Conservation (phyloP, 2,888 invertebrate genomes). For the Melinaea marsaeus region DNA sequence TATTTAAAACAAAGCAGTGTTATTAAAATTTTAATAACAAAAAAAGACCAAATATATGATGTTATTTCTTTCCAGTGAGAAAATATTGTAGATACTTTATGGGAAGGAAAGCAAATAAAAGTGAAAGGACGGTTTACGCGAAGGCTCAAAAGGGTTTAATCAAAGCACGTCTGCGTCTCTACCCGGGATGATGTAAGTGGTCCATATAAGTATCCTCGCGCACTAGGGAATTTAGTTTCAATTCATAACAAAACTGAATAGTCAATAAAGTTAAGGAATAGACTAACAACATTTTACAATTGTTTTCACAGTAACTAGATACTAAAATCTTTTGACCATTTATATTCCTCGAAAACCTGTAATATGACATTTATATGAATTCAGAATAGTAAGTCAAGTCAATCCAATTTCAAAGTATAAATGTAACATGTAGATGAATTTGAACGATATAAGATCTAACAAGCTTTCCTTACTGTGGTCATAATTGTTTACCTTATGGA, state of each 20-base stretch:
- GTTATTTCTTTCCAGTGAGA: constrained; percentile 44
- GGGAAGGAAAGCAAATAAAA: constrained; percentile 54
- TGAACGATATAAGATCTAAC: neutral
- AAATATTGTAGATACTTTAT: neutral
- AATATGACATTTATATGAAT: too few species aligned
- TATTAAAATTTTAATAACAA: constrained; percentile 9
- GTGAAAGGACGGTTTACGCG: constrained; percentile 49
- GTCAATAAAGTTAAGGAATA: constrained; percentile 24
- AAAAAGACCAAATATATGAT: constrained; percentile 57
- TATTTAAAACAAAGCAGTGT: too few species aligned
- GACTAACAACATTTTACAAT: neutral
- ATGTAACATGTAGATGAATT: too few species aligned
- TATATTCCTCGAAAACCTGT: too few species aligned
- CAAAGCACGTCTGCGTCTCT: constrained; percentile 47
- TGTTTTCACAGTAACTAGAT: too few species aligned
- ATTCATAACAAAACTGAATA: too few species aligned
- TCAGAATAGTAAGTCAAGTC: neutral
- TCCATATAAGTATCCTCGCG: constrained; percentile 35
- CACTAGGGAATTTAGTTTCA: constrained; percentile 32
- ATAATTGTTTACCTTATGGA: neutral
- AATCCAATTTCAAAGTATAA: neutral
- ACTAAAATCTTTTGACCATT: too few species aligned
- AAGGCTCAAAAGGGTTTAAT: constrained; percentile 63
- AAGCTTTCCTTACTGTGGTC: neutral
- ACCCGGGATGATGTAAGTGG: constrained; percentile 55